phyloP scores from a whole-genome alignment of 2,797 vertebrate genomes.

The Sebastes hopkinsi region DNA sequence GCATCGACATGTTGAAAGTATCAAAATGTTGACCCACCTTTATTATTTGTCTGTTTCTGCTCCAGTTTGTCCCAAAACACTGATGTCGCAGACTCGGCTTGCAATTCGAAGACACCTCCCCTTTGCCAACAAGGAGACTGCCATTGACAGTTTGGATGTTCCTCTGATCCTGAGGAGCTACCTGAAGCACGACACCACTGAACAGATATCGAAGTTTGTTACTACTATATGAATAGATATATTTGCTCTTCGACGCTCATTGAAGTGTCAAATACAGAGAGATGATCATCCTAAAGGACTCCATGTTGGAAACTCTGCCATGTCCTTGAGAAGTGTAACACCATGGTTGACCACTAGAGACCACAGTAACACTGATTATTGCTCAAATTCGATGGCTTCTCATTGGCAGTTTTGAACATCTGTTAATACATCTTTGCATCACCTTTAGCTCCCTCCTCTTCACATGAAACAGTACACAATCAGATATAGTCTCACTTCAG shows the following conservation, averaged over 20 bases:
- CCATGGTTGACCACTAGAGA: constrained; percentile 64
- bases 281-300: not conserved
- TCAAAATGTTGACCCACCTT: not conserved
- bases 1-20: not conserved
- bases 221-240: not conserved
- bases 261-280: not conserved
- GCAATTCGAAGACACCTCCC: constrained; percentile 81
- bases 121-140: constrained; percentile 48
- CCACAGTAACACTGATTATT: constrained; percentile 41
- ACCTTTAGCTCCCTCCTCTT: not conserved
- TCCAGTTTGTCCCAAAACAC: constrained; percentile 88
- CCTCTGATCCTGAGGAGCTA: constrained; percentile 87
- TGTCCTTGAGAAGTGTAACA: constrained; percentile 30
- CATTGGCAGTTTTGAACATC: not conserved
- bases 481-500: not conserved
- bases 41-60: constrained; percentile 1
- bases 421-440: constrained; percentile 2
- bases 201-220: constrained; percentile 12
- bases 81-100: constrained; percentile 91
- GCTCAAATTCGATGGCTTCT: not conserved
- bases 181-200: constrained; percentile 80
- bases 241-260: not conserved
- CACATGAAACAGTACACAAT: constrained; percentile 18
- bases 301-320: not conserved
- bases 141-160: constrained; percentile 81